Conservation (phyloP, 2,113 vertebrate genomes). For the Saimiri boliviensis region DNA sequence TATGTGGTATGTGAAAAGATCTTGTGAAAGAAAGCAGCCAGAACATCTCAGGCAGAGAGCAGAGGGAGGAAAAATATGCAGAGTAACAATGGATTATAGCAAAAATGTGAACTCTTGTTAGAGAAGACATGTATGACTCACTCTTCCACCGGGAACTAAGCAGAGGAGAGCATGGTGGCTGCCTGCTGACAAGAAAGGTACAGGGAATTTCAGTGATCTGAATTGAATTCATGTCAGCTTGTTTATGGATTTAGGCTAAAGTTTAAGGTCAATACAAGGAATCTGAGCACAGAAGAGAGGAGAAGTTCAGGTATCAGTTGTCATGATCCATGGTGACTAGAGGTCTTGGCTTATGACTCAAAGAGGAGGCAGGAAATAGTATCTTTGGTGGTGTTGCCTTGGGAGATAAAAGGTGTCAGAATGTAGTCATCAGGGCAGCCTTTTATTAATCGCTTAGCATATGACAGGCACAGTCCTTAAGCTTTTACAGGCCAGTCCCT, state of each 20-base stretch:
- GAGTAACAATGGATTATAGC: neutral
- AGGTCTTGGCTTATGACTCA: neutral
- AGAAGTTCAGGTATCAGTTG: neutral
- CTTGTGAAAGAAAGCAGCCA: conserved; percentile 39
- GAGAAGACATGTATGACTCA: conserved; percentile 12
- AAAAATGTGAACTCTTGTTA: neutral
- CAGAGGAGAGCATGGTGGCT: neutral
- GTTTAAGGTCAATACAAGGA: neutral
- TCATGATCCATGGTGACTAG: neutral
- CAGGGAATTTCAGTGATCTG: neutral
- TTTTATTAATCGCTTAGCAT: neutral
- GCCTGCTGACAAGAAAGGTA: neutral
- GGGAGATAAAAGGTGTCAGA: neutral
- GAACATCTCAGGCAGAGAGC: conserved; percentile 27
- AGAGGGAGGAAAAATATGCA: neutral
- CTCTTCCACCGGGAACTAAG: neutral
- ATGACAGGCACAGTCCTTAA: neutral
- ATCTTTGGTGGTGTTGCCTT: neutral
- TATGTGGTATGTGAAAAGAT: neutral
- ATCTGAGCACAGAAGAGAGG: neutral
- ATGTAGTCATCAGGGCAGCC: neutral
- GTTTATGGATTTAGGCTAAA: neutral
- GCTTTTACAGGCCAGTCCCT: neutral
- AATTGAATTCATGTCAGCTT: neutral
- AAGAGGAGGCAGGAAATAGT: neutral